Base-by-base conservation (phyloP, 2,797 vertebrate genomes). In the Gadopsis bispinosus region DNA sequence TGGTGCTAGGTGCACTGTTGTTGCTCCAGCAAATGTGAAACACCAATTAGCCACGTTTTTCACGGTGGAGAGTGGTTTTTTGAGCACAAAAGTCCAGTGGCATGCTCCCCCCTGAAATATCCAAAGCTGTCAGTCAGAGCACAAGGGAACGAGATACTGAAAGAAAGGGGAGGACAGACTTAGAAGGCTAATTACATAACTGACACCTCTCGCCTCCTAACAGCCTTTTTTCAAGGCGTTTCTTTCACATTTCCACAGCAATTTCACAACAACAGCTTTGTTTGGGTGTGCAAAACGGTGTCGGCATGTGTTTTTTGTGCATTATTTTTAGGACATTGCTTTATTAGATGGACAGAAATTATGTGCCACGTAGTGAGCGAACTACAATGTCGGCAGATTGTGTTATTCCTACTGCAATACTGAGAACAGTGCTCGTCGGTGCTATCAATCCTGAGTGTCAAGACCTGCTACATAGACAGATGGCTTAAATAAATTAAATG, bases 1-100 rank as follows among this genome's bases (percentile, higher is more conserved):
- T 73, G 20, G 33, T 26, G 33, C 77, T 35, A 59, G 80, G 71
- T 81, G 59, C 43, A 7, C 45, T 63, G 39, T 50, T 83, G 75
- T 64, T 72, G 74, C 77, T 77, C 64, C 77, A 47, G 69, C 63
- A 61, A 85, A 81, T 73, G 65, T 41, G 77, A 85, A 87, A 85
- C 61, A 31, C 73, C 88, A 91, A 91, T 93, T 93, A 94, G 81
- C 72, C 19, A 17, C 13, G 20, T 87, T 83, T 83, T 87, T 71
- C 71, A 77, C 29, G 31, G 65, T 33, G n/a, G 63, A 72, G 39
- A 64, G 69, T 65, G 22, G 0, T 48, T 48, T 48, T 90, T 43
- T 60, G n/a, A 62, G 60, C 61, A 67, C 62, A 79, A 67, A 73
- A 70, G 71, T 83, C 85, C 75, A 50, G 76, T 63, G 63, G 69